A percentile compares a stretch with the other conserved stretches of the same genome.
phyloP scores from a whole-genome alignment of 2,113 vertebrate genomes.

The Phycodurus eques region DNA sequence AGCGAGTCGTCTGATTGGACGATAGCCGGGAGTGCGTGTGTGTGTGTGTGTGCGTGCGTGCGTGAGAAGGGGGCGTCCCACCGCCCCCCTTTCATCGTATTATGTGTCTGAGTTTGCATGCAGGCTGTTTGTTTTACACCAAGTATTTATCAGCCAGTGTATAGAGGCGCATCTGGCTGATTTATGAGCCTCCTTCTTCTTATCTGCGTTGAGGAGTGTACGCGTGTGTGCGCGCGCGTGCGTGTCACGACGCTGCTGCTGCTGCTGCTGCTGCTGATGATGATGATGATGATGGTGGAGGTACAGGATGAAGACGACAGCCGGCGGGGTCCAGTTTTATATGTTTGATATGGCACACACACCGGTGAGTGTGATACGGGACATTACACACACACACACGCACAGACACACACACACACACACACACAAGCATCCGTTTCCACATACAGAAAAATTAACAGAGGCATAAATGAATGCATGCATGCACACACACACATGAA shows the following conservation, averaged over 20 bases:
- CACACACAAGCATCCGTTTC: not conserved
- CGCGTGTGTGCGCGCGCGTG: not conserved
- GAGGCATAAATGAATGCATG: too few species aligned
- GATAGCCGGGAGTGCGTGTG: not conserved
- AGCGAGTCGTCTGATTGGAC: conserved; percentile 4
- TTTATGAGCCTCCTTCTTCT: conserved; percentile 48
- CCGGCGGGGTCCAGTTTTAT: conserved; percentile 47
- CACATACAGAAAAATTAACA: not conserved
- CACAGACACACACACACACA: conserved; percentile 18
- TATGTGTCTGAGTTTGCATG: conserved; percentile 26
- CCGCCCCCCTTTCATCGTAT: conserved; percentile 9
- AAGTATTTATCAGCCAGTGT: conserved; percentile 37
- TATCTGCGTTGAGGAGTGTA: conserved; percentile 39
- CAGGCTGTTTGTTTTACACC: conserved; percentile 44
- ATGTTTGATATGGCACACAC: conserved; percentile 7
- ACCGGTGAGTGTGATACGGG: conserved; percentile 31
- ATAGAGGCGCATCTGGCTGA: conserved; percentile 39
- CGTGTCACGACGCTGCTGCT: conserved; percentile 24
- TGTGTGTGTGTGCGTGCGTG: not conserved
- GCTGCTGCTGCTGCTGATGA: not conserved
- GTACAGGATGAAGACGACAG: conserved; percentile 41
- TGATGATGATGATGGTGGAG: conserved; percentile 34
- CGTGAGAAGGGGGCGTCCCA: not conserved
- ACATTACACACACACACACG: conserved; percentile 55
- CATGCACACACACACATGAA: conserved; percentile 4